Conservation (phyloP, 2,113 vertebrate species). For the Pseudopodoces humilis region DNA sequence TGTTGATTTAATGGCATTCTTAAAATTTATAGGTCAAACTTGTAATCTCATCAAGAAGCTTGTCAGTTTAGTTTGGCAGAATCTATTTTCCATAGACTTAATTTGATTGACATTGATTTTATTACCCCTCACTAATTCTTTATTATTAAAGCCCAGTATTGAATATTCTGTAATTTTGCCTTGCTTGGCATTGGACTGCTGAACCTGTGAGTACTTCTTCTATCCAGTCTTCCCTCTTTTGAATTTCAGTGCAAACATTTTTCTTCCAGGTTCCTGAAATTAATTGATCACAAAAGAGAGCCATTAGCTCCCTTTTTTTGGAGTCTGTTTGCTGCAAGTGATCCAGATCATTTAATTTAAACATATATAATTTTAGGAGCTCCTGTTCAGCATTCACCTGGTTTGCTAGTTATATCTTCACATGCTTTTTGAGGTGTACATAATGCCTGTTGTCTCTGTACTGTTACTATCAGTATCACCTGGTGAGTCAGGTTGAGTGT, state of each 20-base stretch:
- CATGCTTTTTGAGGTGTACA: background rate
- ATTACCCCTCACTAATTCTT: slow-evolving; percentile 14
- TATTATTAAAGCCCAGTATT: background rate
- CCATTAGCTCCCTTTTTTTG: background rate
- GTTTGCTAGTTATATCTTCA: background rate
- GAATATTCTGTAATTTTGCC: background rate
- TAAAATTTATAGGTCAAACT: slow-evolving; percentile 14
- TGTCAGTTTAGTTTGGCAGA: slow-evolving; percentile 36
- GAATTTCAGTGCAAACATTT: background rate
- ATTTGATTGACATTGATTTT: slow-evolving; percentile 43
- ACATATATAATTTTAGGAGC: background rate
- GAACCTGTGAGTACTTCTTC: background rate
- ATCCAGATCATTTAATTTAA: background rate
- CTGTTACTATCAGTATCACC: background rate
- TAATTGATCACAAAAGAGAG: background rate
- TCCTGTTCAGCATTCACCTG: background rate
- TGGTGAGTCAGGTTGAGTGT: background rate
- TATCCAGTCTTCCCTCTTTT: background rate
- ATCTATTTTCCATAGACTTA: slow-evolving; percentile 12
- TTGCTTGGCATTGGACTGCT: background rate
- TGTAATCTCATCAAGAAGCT: slow-evolving; percentile 21
- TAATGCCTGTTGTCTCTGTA: background rate
- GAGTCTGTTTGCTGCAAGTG: background rate
- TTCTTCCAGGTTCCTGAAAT: background rate
- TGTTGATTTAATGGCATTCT: background rate